A percentile compares a stretch with the other conserved stretches of the same genome.
Evolutionary conservation across 2,113 vertebrate genomes (phyloP).

Genomic region (Piaya cayana): DNA sequence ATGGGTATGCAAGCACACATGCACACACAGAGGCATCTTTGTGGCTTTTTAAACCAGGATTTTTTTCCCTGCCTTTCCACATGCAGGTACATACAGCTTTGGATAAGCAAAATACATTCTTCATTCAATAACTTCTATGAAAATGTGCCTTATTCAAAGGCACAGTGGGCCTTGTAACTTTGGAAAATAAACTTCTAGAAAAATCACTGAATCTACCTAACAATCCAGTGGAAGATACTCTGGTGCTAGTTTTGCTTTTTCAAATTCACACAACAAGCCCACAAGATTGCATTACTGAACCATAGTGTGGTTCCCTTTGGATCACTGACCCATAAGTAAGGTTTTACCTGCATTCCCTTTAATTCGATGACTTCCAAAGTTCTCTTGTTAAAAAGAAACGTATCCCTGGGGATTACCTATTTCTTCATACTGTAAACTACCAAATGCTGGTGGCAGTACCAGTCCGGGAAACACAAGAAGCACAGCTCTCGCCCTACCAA

Average conservation of each 20-base stretch:
- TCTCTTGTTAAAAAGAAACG: not conserved
- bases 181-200: not conserved
- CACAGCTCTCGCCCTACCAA: not conserved
- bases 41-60: conserved; percentile 50
- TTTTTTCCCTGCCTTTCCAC: conserved; percentile 43
- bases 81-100: conserved; percentile 20
- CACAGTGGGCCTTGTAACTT: not conserved
- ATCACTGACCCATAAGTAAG: not conserved
- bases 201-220: not conserved
- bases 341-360: not conserved
- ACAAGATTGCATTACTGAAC: not conserved
- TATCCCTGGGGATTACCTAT: not conserved
- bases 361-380: not conserved
- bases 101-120: conserved; percentile 45
- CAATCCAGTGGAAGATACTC: not conserved
- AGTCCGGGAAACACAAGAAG: not conserved
- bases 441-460: not conserved
- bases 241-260: not conserved
- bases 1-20: not conserved
- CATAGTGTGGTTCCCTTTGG: not conserved
- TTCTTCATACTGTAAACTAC: not conserved
- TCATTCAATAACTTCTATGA: conserved; percentile 47
- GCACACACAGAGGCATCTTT: conserved; percentile 37
- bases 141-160: conserved; percentile 18
- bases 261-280: not conserved